Base-by-base conservation (phyloP, 2,113 vertebrate species). In the Cololabis saira region DNA sequence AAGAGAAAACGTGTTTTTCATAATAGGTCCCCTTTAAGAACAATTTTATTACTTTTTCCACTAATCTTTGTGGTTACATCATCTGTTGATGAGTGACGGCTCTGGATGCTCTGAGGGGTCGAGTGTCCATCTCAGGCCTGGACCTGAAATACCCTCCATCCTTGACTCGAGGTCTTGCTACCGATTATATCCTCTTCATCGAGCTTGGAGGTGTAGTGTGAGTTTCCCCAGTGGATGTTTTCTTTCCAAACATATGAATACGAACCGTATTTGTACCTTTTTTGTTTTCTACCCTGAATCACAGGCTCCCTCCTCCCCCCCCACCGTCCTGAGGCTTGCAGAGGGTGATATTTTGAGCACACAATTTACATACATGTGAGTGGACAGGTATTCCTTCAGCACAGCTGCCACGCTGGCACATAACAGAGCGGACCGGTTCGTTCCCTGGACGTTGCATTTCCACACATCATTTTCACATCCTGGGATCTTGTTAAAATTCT, bases 401-500 rank as follows among this genome's bases (percentile, higher is more conserved):
- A 6, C 15, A 18, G 62, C 47, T 49, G 0, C 62, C 18, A 41
- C 16, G 33, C 21, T 24, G 22, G 16, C 9, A 10, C 27, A 27
- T 14, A 44, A 61, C 22, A 55, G 67, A 51, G 61, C 61, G 41
- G 17, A 6, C 12, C 3, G 13, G 61, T 1, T 19, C 37, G 30
- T 41, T 41, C 33, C 21, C 51, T 21, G 2, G 8, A 27, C 18
- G 18, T 24, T 56, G 22, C n/a, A 16, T 67, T 61, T 44, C 19
- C 55, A 41, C 0, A 5, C 19, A 56, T 44, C 27, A 7, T n/a
- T 44, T 21, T 65, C 43, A 66, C 19, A 18, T 44, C 61, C 49
- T 18, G 21, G 21, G 55, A 19, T 19, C 62, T 66, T 47, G 52
- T 54, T 69, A 22, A 55, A 70, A 49, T 61, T 70, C 15, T 42